Evolutionary conservation across 2,113 vertebrate genomes (phyloP).

Genomic region (Vulpes vulpes): DNA sequence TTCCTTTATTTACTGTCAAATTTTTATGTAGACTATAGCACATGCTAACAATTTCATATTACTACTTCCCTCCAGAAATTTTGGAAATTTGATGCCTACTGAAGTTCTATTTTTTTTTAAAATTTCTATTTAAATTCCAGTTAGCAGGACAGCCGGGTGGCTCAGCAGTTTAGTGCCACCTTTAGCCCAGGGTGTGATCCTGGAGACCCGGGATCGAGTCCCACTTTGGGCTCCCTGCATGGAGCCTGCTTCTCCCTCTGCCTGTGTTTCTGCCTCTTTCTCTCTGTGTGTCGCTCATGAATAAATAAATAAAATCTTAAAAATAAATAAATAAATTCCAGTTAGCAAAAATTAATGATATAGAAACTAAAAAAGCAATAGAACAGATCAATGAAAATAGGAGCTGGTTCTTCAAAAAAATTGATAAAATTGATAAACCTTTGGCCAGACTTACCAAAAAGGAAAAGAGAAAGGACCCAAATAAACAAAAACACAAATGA

Average conservation of each 20-base stretch:
- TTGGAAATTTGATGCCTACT: neutral
- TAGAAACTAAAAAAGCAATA: neutral
- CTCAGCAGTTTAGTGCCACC: no score
- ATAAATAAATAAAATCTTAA: no score
- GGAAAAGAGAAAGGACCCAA: neutral
- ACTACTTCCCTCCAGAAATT: neutral
- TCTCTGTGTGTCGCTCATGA: no score
- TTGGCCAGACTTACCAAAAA: neutral
- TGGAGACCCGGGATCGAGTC: no score
- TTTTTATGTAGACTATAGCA: neutral
- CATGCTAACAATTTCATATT: slow-evolving; percentile 32
- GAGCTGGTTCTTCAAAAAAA: neutral
- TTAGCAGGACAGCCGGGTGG: neutral
- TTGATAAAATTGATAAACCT: neutral
- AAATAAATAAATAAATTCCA: no score
- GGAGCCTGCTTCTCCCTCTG: no score
- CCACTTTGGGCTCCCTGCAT: no score
- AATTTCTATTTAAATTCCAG: neutral
- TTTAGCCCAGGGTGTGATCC: no score
- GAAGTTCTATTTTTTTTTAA: neutral
- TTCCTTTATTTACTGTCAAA: neutral
- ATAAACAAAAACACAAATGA: neutral
- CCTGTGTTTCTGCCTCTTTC: no score
- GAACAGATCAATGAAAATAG: neutral
- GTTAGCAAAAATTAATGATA: neutral